These are phyloP conservation scores for Choristoneura fumiferana DNA, from an alignment of 1,140 invertebrate genomes.

Conservation along the genomic window DNA sequence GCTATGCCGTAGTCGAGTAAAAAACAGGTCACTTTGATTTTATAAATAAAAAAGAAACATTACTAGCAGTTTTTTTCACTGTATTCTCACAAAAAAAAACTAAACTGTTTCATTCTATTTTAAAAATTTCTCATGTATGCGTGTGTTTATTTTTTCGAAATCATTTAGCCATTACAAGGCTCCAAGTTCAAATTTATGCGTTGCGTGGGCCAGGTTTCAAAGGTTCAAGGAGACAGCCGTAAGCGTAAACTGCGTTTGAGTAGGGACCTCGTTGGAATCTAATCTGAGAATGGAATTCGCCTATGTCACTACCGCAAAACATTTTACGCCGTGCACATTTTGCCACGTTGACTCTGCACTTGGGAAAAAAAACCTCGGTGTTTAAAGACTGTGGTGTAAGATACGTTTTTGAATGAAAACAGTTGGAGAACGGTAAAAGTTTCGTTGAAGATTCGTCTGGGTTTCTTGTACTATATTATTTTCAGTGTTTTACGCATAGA, in stretches of 20 bases:
- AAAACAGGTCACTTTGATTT: no score
- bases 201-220: no score
- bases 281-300: constrained; percentile 12
- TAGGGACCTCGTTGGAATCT: constrained; percentile 9
- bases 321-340: constrained; percentile 1
- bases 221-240: not conserved
- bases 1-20: no score
- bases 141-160: no score
- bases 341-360: not conserved
- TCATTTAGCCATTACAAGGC: no score
- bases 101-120: no score
- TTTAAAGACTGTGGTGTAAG: not conserved
- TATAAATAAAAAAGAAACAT: no score
- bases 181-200: no score
- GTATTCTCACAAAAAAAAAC: no score
- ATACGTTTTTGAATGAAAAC: not conserved
- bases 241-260: constrained; percentile 12
- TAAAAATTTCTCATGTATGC: no score
- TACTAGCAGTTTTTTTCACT: no score
- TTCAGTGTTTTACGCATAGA: constrained; percentile 13
- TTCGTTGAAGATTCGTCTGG: not conserved
- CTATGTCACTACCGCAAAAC: constrained; percentile 14
- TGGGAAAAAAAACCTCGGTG: not conserved
- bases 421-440: not conserved
- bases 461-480: constrained; percentile 14